A percentile compares a stretch with the other conserved stretches of the same genome.
Conservation (phyloP, 2,113 vertebrate genomes). For the Paedocypris sp. region DNA sequence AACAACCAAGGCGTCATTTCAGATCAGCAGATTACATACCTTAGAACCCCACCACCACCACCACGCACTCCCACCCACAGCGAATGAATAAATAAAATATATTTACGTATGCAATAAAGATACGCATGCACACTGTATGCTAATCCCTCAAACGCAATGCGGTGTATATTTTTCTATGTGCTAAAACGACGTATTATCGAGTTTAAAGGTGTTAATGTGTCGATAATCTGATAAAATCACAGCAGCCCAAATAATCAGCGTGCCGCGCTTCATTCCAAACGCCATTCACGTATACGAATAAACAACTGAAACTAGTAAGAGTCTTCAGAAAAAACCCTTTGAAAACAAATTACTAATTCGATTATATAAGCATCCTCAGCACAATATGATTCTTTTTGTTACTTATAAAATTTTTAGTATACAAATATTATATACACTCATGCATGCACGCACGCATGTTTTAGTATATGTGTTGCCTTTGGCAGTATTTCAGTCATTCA, state of each 20-base stretch:
- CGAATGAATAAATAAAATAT: background rate
- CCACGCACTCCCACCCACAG: background rate
- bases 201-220: slow-evolving; percentile 20
- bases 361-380: too few relatives aligned
- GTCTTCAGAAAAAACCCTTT: too few relatives aligned
- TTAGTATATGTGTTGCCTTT: too few relatives aligned
- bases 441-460: too few relatives aligned
- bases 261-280: background rate
- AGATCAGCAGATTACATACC: background rate
- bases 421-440: too few relatives aligned
- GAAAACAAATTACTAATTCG: too few relatives aligned
- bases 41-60: background rate
- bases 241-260: background rate
- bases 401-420: too few relatives aligned
- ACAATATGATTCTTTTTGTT: too few relatives aligned
- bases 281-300: too few relatives aligned
- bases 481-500: background rate
- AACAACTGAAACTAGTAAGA: too few relatives aligned
- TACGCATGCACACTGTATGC: slow-evolving; percentile 25
- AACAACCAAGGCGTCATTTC: background rate
- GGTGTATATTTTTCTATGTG: slow-evolving; percentile 11
- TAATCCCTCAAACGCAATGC: slow-evolving; percentile 14
- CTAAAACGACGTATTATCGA: slow-evolving; percentile 13
- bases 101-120: background rate
- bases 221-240: slow-evolving; percentile 21